phyloP scores from a whole-genome alignment of 2,888 invertebrate genomes.

The Listrodromus nycthemerus region DNA sequence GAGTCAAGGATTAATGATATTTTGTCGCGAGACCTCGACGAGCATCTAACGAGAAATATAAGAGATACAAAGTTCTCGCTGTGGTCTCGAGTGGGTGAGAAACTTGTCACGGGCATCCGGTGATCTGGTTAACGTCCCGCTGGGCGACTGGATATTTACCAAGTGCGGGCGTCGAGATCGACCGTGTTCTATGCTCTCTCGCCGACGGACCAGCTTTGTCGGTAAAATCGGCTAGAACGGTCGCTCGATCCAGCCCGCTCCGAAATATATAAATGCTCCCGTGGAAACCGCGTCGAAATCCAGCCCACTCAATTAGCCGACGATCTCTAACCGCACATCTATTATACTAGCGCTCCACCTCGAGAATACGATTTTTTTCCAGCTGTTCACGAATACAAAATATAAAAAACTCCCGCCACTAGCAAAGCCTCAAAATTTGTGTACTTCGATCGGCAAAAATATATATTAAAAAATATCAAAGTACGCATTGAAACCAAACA shows the following conservation, averaged over 20 bases:
- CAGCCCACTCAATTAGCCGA: constrained; percentile 73
- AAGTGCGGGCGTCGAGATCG: constrained; percentile 62
- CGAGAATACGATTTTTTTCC: constrained; percentile 2
- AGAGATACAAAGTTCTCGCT: constrained; percentile 49
- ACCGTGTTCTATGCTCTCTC: constrained; percentile 42
- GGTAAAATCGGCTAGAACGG: constrained; percentile 35
- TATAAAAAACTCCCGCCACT: neutral
- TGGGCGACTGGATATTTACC: constrained; percentile 57
- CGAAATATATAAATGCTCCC: constrained; percentile 68
- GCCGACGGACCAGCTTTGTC: constrained; percentile 61
- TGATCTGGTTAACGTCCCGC: constrained; percentile 82
- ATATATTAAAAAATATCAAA: neutral
- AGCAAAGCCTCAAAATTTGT: neutral
- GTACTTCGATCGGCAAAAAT: neutral
- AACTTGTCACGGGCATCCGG: constrained; percentile 82
- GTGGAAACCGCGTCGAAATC: constrained; percentile 74
- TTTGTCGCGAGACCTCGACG: constrained; percentile 20
- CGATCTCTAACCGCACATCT: constrained; percentile 36
- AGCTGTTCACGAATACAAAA: neutral
- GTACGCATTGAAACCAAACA: neutral
- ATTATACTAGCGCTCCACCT: constrained; percentile 9
- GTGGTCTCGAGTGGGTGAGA: constrained; percentile 76
- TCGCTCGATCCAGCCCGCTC: constrained; percentile 28
- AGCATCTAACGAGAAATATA: constrained; percentile 26
- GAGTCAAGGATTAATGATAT: constrained; percentile 1